These are phyloP conservation scores for Meandrusa payeni DNA, from an alignment of 2,888 invertebrate genomes.

Conservation along the genomic window DNA sequence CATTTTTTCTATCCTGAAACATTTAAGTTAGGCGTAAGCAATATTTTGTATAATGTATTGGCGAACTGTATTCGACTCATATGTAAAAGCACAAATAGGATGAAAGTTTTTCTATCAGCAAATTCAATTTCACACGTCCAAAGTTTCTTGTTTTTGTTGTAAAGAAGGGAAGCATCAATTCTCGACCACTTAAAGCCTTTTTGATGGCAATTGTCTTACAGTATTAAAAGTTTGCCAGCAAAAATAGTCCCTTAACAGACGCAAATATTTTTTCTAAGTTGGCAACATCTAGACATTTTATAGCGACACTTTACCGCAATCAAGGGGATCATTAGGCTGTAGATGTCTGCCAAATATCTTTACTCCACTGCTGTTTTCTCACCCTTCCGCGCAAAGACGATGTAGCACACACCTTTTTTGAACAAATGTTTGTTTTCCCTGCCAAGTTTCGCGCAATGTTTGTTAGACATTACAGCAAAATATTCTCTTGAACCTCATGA, in stretches of 20 bases:
- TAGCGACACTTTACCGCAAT: slow-evolving; percentile 78
- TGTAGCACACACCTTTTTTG: slow-evolving; percentile 68
- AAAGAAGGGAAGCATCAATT: slow-evolving; percentile 59
- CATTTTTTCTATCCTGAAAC: no score
- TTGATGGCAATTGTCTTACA: slow-evolving; percentile 72
- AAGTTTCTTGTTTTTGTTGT: slow-evolving; percentile 42
- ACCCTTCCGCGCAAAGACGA: slow-evolving; percentile 65
- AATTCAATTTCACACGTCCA: slow-evolving; percentile 39
- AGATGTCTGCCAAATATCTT: slow-evolving; percentile 78
- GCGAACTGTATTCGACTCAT: slow-evolving; percentile 21
- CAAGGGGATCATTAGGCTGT: slow-evolving; percentile 78
- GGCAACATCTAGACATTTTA: slow-evolving; percentile 76
- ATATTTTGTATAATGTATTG: slow-evolving; percentile 9
- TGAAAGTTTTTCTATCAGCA: slow-evolving; percentile 27
- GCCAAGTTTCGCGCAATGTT: slow-evolving; percentile 57
- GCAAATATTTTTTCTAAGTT: slow-evolving; percentile 74
- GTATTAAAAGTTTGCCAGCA: slow-evolving; percentile 70
- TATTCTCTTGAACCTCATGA: slow-evolving; percentile 15
- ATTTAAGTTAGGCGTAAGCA: slow-evolving; percentile 29
- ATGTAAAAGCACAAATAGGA: slow-evolving; percentile 24
- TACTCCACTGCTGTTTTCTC: slow-evolving; percentile 64
- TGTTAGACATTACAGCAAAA: slow-evolving; percentile 26
- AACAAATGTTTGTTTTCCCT: slow-evolving; percentile 47
- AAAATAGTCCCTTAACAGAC: slow-evolving; percentile 72
- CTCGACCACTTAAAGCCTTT: slow-evolving; percentile 62